Base-by-base conservation (phyloP, 2,888 invertebrate genomes). In the Camponotus fellah region DNA sequence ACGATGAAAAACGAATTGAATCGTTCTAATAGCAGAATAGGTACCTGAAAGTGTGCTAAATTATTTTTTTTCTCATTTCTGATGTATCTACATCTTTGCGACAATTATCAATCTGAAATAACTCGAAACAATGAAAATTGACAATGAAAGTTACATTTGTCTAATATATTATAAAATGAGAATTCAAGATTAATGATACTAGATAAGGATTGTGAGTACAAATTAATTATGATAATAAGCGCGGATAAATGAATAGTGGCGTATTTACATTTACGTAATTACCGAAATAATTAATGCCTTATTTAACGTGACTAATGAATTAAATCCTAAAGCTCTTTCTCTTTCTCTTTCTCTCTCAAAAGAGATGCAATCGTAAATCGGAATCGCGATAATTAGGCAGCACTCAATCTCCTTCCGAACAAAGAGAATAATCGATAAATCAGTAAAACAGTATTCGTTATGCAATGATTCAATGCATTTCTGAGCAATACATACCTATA, bases 281-380 rank as follows among this genome's bases (percentile, higher is more conserved):
- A 89, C 77, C 82, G 80, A 77, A 85, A 84, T 81, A 87, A 88
- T 89, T 85, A 88, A 88, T 89, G 84, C 82, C 80, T 82, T 66
- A 80, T 84, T 60, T 85, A 80, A 82, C 85, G 75, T 86, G 87
- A 86, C 84, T 83, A 83, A 88, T 86, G 87, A 72, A 81, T 75
- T 86, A 87, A 84, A 89, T 89, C 87, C 87, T 85, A 83, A 71
- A 66, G 76, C 81, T 62, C 3, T 43, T 12, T 43, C 43, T 2
- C 43, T 43, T 2, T 12, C 43, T 12, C 43, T 43, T 10, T 43
- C 43, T 3, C 43, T 43, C 43, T 43, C 43, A 46, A 82, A 80
- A 82, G 82, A 85, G 89, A 89, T 82, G 87, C 85, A 84, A 89
- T 87, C 87, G 87, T 87, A 85, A 89, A 88, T 87, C 88, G 79